Evolutionary conservation across 2,888 invertebrate species (phyloP).

Genomic region (Lacanobia oleracea): DNA sequence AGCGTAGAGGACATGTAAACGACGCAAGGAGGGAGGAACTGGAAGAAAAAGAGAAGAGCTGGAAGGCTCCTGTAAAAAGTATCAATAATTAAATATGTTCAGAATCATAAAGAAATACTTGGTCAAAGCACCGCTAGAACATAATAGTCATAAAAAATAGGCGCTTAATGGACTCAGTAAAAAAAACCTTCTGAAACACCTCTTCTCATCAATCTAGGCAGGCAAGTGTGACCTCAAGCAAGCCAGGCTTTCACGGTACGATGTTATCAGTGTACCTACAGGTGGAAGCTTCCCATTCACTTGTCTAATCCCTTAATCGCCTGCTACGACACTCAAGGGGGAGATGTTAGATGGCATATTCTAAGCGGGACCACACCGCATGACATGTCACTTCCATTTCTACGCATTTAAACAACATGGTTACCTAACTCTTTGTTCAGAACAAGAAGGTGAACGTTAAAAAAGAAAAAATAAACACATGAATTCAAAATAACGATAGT

Average conservation of each 20-base stretch:
- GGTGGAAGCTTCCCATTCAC: conserved; percentile 58
- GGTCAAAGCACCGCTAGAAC: too few species aligned
- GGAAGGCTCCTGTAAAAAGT: too few species aligned
- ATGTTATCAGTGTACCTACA: conserved; percentile 62
- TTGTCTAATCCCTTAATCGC: conserved; percentile 58
- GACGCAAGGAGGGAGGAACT: too few species aligned
- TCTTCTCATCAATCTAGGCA: conserved; percentile 34
- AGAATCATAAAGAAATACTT: too few species aligned
- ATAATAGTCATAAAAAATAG: neutral
- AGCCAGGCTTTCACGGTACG: conserved; percentile 50
- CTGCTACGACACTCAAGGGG: conserved; percentile 37
- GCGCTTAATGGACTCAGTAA: neutral
- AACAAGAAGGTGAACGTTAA: conserved; percentile 4
- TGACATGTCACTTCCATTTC: conserved; percentile 14
- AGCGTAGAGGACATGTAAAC: too few species aligned
- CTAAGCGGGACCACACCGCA: conserved; percentile 17
- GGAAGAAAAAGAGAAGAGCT: too few species aligned
- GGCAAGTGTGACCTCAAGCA: conserved; percentile 26
- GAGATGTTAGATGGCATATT: conserved; percentile 34
- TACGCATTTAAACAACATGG: conserved; percentile 11
- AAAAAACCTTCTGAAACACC: neutral
- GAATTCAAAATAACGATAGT: conserved; percentile 30
- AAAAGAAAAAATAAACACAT: conserved; percentile 35
- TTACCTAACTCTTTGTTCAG: neutral
- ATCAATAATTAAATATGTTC: too few species aligned